Conservation (phyloP, 2,113 vertebrate species). For the Gopherus flavomarginatus region DNA sequence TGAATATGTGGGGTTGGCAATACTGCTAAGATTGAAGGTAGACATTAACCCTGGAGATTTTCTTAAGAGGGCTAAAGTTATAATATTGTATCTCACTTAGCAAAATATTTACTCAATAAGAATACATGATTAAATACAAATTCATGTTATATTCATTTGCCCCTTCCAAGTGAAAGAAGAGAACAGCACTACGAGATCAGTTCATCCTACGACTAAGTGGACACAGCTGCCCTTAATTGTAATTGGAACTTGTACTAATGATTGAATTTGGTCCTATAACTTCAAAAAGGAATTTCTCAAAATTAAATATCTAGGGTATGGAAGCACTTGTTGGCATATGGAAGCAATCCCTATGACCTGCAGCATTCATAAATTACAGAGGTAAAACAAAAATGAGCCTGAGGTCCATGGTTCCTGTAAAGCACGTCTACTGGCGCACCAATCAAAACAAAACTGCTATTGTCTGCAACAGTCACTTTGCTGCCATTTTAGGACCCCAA, state of each 20-base stretch:
- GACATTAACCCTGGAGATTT: not conserved
- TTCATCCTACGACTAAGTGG: not conserved
- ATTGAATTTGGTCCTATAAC: not conserved
- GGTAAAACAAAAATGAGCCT: not conserved
- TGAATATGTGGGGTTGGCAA: not conserved
- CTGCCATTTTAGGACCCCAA: not conserved
- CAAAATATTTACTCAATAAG: constrained; percentile 19
- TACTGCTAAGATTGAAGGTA: not conserved
- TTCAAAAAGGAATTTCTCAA: not conserved
- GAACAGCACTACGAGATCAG: not conserved
- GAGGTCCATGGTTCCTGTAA: constrained; percentile 4
- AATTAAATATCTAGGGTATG: not conserved
- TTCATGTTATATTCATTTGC: not conserved
- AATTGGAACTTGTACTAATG: not conserved
- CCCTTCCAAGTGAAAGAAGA: not conserved
- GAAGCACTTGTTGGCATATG: not conserved
- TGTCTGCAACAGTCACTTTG: not conserved
- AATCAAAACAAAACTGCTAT: not conserved
- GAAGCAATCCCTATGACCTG: not conserved
- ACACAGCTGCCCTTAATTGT: not conserved
- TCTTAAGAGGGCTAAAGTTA: not conserved
- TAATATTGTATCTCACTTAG: not conserved
- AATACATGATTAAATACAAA: not conserved
- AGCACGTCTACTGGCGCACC: constrained; percentile 10
- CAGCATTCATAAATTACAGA: not conserved